Conservation (phyloP, 2,113 vertebrate species). For the Malaclemys terrapin region DNA sequence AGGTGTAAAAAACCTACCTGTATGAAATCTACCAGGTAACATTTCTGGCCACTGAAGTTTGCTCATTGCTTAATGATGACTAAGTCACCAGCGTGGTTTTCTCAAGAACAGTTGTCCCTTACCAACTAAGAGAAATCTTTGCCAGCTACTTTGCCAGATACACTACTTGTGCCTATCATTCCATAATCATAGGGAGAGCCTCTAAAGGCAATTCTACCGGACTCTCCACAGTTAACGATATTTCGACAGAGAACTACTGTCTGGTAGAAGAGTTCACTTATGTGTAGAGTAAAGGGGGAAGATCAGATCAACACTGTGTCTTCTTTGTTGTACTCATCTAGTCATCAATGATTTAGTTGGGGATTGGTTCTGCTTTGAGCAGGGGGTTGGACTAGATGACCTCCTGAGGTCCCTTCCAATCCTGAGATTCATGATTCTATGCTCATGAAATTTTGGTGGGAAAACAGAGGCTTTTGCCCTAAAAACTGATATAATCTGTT, state of each 20-base stretch:
- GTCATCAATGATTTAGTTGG: not conserved
- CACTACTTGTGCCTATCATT: not conserved
- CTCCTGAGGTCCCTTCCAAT: too few relatives aligned
- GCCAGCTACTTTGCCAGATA: not conserved
- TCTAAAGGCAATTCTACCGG: not conserved
- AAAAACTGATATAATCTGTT: slow-evolving; percentile 2
- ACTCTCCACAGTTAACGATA: not conserved
- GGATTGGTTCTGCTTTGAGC: too few relatives aligned
- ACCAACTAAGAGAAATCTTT: not conserved
- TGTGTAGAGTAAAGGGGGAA: not conserved
- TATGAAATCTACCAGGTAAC: not conserved
- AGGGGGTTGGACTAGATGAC: too few relatives aligned
- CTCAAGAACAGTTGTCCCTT: slow-evolving; percentile 10
- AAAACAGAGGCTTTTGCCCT: not conserved
- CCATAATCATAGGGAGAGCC: not conserved
- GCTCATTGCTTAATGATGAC: not conserved
- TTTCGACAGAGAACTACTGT: not conserved
- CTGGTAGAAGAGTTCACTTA: not conserved
- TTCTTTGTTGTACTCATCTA: not conserved
- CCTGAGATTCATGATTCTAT: not conserved
- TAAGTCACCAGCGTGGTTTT: not conserved
- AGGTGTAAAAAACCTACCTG: not conserved
- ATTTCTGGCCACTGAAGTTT: not conserved
- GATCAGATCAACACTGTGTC: not conserved
- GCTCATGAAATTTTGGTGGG: not conserved